phyloP scores from a whole-genome alignment of 2,888 invertebrate genomes.

The Drosophila histrio region DNA sequence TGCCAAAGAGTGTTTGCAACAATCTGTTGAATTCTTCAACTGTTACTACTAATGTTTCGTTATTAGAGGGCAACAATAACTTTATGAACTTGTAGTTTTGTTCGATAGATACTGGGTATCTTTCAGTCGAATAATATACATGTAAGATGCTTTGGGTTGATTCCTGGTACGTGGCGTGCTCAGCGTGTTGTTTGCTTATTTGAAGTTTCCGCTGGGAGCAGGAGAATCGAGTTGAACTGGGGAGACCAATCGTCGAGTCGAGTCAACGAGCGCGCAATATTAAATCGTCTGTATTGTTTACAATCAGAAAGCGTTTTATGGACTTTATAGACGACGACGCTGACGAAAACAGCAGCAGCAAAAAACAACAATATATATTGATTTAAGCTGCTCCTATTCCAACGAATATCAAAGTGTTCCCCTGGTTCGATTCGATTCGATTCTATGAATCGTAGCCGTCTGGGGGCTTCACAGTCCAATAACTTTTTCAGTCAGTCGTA shows the following conservation, averaged over 20 bases:
- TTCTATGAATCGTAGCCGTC: constrained; percentile 44
- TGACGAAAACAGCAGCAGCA: constrained; percentile 27
- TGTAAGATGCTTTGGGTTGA: constrained; percentile 1
- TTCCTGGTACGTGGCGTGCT: constrained; percentile 71
- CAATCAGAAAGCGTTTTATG: constrained; percentile 77
- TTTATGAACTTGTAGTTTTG: neutral
- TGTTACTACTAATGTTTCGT: neutral
- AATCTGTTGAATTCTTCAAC: neutral
- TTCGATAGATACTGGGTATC: constrained; percentile 6
- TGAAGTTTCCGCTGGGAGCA: constrained; percentile 59
- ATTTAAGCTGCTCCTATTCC: constrained; percentile 56
- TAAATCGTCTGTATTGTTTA: constrained; percentile 79
- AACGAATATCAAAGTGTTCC: constrained; percentile 31
- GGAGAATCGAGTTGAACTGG: constrained; percentile 41
- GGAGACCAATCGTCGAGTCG: constrained; percentile 44
- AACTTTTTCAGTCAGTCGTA: constrained; percentile 30
- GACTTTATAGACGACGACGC: constrained; percentile 62
- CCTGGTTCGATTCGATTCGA: constrained; percentile 3
- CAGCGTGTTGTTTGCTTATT: constrained; percentile 62
- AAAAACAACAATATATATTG: constrained; percentile 47
- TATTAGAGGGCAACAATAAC: neutral
- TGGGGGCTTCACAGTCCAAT: constrained; percentile 50
- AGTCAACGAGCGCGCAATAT: constrained; percentile 74
- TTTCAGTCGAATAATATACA: accelerated
- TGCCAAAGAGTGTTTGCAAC: neutral